Base-by-base conservation (phyloP, 2,888 invertebrate genomes). In the Athripsodes cinereus region DNA sequence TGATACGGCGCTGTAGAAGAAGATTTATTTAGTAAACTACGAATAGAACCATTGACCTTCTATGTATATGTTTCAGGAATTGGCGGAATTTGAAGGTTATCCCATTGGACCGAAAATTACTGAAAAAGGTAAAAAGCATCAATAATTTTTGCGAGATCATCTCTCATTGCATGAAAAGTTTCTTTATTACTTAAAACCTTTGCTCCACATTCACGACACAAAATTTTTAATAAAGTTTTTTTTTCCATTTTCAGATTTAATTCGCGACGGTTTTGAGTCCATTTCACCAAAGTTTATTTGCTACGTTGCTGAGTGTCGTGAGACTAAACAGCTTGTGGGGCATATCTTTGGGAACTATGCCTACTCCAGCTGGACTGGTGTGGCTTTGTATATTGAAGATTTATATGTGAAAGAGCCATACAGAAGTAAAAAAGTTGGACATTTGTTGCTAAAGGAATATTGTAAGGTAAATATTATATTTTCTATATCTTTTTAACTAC, bases 361-460 rank as follows among this genome's bases (percentile, higher is more conserved):
- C 20, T 92, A 89, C 70, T 88, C 88, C 0, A 87, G 90, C 0
- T 90, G 88, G 86, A 71, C 81, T 61, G 91, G 90, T 5, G 82
- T 81, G 68, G 75, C 80, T 0, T 75, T 89, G 62, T 86, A 85
- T 68, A 73, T 92, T 55, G 90, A 92, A 72, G 91, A 92, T 70
- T 67, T 92, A 19, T 90, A 87, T 69, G 83, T 92, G 0, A 79
- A 80, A 22, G 80, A 82, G 1, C 69, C 58, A 8, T 22, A 57
- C 18, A 61, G 64, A 35, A 58, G 60, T 34, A 46, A 57, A 35
- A 59, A 55, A 35, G 34, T 64, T 19, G 64, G 64, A 6, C 61
- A 61, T 22, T 55, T n/a, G 22, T 31, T 63, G 10, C 63, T 63
- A 20, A 60, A 63, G 31, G 59, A 60, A 35, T 52, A 60, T 26